Evolutionary conservation across 2,888 invertebrate species (phyloP).

Genomic region (Apomyelois bistriatella): DNA sequence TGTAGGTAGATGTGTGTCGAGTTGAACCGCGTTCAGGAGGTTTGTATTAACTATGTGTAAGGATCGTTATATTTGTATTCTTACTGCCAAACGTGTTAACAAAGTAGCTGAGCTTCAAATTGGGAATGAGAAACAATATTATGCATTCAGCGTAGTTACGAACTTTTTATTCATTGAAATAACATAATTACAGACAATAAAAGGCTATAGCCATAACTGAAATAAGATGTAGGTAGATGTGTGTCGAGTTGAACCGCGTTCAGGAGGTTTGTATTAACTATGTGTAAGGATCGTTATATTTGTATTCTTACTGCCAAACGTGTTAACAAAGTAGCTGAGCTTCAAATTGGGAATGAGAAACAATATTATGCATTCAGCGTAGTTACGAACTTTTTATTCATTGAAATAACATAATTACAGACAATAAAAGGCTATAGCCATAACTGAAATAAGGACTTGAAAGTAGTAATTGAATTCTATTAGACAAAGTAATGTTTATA

Average conservation of each 20-base stretch:
- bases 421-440: background rate
- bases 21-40: conserved; percentile 1
- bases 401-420: background rate
- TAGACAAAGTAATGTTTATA: conserved; percentile 1
- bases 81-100: background rate
- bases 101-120: background rate
- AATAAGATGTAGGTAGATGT: conserved; percentile 43
- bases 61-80: background rate
- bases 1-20: conserved; percentile 46
- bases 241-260: conserved; percentile 26
- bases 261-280: conserved; percentile 9
- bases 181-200: background rate
- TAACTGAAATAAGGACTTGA: background rate
- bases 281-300: background rate
- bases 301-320: background rate
- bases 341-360: background rate
- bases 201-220: background rate
- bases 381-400: background rate
- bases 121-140: background rate
- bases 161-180: background rate
- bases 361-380: background rate
- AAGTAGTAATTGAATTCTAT: background rate
- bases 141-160: too few species aligned
- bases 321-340: background rate
- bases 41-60: conserved; percentile 11